phyloP scores from a whole-genome alignment of 2,113 vertebrate genomes.

The Apodemus sylvaticus region DNA sequence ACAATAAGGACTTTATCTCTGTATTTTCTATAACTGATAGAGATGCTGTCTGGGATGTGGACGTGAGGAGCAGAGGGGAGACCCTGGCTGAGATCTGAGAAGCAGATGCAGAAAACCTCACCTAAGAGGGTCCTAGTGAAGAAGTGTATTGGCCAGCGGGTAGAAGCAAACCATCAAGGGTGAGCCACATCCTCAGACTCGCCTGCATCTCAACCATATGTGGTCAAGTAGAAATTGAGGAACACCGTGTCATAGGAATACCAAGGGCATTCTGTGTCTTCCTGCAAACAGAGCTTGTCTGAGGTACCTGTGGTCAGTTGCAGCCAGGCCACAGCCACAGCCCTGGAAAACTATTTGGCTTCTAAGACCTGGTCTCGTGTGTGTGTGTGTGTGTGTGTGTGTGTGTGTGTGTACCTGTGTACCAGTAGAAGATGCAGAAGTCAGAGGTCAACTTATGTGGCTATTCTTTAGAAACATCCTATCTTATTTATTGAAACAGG shows the following conservation, averaged over 20 bases:
- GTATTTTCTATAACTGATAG: accelerated
- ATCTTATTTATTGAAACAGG: not conserved
- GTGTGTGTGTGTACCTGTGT: too few relatives aligned
- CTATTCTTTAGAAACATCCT: not conserved
- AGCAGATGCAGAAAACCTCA: not conserved
- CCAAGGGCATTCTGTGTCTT: accelerated
- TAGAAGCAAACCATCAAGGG: too few relatives aligned
- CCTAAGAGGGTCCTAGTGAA: not conserved
- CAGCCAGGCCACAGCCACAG: accelerated
- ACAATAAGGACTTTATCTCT: accelerated
- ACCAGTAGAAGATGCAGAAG: not conserved
- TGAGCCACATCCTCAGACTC: accelerated
- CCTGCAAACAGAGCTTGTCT: accelerated
- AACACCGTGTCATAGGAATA: accelerated
- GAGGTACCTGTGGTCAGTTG: accelerated
- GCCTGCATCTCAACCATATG: accelerated
- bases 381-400: not conserved
- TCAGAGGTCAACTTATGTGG: not conserved
- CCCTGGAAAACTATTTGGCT: too few relatives aligned
- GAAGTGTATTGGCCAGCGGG: not conserved
- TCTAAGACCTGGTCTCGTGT: not conserved
- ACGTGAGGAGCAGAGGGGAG: not conserved
- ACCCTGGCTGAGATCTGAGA: not conserved
- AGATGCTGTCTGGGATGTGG: not conserved
- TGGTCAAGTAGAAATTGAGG: accelerated